Evolutionary conservation across 2,113 vertebrate species (phyloP), one percentile per base, ranked within the genome.

Genomic region (Pelecanoides urinatrix): DNA sequence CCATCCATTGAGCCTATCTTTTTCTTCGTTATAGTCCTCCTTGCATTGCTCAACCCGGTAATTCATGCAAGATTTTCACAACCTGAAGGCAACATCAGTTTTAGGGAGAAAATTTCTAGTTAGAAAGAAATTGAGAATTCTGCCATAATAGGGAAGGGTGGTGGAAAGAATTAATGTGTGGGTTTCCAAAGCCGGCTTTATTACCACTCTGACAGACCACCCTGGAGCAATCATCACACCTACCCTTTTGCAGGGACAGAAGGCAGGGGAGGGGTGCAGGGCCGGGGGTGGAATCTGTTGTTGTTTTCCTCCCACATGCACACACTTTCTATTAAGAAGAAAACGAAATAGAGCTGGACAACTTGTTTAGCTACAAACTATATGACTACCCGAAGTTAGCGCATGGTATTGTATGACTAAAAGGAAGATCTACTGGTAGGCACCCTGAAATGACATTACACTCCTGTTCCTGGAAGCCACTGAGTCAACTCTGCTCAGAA

Each of bases 401-500:
- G 86, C 70, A 44, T 3, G 27, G 32, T 17, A n/a, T 12, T 16
- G 27, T n/a, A 30, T 34, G 89, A 91, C 73, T 93, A 12, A 90
- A 94, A 93, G 36, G 62, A 75, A 88, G 87, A 84, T 25, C 32
- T 78, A 10, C 66, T 78, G 59, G 53, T 78, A 55, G 17, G 52
- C 36, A 77, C 49, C 73, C 95, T 82, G 93, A 77, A 76, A 94
- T 4, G 16, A 86, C 76, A 55, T 59, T 62, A 67, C n/a, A 13
- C 49, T 86, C n/a, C 87, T 52, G 42, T 94, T 93, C 95, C 95
- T 92, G 94, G 95, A 94, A 96, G 79, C 90, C 83, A 92, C 56
- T 38, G 63, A 81, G 82, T 96, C 94, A 95, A 90, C 88, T 42
- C 86, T 87, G 93, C 92, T 92, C 92, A 79, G 90, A 92, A 97